A percentile compares a stretch with the other conserved stretches of the same genome.
Conservation (phyloP, 2,797 vertebrate genomes). For the Pseudotriccus pelzelni region DNA sequence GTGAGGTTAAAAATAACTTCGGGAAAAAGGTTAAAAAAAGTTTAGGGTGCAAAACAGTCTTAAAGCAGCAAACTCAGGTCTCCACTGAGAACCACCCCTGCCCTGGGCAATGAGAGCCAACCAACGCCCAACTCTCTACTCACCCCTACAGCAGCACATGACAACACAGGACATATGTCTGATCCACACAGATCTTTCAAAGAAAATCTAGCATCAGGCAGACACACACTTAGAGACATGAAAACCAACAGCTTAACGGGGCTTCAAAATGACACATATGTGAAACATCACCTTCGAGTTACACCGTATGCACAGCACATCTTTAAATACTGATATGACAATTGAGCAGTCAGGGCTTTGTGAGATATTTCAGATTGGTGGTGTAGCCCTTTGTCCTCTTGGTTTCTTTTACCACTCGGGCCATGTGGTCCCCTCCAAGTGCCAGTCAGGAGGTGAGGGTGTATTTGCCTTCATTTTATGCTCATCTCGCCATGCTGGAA, state of each 20-base stretch:
- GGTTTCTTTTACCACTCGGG: background rate
- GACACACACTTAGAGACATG: background rate
- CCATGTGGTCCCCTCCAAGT: background rate
- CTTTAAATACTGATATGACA: background rate
- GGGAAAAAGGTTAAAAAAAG: background rate
- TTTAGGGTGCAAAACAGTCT: background rate
- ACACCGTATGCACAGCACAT: background rate
- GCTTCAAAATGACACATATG: slow-evolving; percentile 21
- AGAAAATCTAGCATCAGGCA: slow-evolving; percentile 40
- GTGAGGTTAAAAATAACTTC: slow-evolving; percentile 34
- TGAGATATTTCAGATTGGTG: background rate
- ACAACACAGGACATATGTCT: background rate
- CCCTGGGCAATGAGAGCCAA: background rate
- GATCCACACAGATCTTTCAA: background rate
- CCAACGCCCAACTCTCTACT: background rate
- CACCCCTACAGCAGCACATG: background rate
- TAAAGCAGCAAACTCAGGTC: background rate
- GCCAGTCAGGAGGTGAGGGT: background rate
- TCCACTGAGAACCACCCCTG: background rate
- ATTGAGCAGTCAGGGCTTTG: background rate
- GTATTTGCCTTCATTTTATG: background rate
- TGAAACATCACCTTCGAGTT: slow-evolving; percentile 35
- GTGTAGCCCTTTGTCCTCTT: background rate
- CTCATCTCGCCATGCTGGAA: background rate
- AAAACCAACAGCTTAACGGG: slow-evolving; percentile 33